Conservation (phyloP, 2,113 vertebrate species). For the Narcine bancroftii region DNA sequence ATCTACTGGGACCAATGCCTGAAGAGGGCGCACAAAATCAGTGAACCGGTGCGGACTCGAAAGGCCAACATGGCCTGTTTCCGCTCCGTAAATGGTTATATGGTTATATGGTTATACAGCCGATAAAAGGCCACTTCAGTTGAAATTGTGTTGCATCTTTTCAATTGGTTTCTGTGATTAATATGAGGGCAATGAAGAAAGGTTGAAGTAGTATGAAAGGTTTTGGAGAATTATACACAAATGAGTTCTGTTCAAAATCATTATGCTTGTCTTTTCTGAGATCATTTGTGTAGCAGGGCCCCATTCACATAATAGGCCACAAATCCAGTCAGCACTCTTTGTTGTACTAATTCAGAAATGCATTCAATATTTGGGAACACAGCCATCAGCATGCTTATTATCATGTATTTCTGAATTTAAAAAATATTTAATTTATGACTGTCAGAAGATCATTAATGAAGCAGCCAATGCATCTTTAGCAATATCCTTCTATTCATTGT, state of each 20-base stretch:
- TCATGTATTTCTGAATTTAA: neutral
- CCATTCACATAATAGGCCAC: neutral
- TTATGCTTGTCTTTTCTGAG: neutral
- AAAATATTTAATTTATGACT: neutral
- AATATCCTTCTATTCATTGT: no score
- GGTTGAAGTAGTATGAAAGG: neutral
- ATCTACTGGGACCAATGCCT: no score
- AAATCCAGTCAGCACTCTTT: neutral
- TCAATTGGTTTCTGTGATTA: neutral
- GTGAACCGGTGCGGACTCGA: no score
- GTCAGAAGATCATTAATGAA: no score
- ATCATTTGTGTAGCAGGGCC: neutral
- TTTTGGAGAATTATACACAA: no score
- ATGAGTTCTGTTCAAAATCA: neutral
- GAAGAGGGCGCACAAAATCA: no score
- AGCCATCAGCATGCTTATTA: neutral
- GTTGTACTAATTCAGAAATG: neutral
- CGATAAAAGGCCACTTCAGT: no score
- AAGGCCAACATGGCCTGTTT: no score
- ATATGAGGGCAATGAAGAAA: neutral
- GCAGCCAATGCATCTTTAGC: no score
- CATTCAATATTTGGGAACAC: neutral
- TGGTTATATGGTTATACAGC: no score
- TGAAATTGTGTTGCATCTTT: neutral
- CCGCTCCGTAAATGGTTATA: no score